phyloP scores from a whole-genome alignment of 2,888 invertebrate species.

The Cyclophora punctaria region DNA sequence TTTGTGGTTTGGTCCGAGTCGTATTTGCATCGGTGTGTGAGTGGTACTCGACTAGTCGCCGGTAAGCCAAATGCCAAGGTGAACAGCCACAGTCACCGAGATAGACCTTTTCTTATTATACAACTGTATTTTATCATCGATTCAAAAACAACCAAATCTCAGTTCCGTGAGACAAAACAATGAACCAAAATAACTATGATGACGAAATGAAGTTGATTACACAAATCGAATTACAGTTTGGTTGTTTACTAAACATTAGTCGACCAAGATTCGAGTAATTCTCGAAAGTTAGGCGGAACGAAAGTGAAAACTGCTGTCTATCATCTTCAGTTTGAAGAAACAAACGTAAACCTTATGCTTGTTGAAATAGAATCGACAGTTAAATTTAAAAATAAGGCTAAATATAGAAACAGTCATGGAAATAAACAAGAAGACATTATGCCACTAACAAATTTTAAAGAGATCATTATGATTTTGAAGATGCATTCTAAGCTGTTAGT shows the following conservation, averaged over 20 bases:
- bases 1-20: too few species aligned
- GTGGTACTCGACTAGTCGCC: constrained; percentile 19
- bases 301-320: constrained; percentile 48
- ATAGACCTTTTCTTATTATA: constrained; percentile 27
- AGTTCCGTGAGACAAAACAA: constrained; percentile 8
- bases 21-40: constrained; percentile 21
- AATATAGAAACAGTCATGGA: constrained; percentile 8
- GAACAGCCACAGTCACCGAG: constrained; percentile 51
- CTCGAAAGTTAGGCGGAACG: constrained; percentile 55
- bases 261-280: constrained; percentile 30
- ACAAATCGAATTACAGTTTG: constrained; percentile 18
- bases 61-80: constrained; percentile 61
- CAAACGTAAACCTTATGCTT: too few species aligned
- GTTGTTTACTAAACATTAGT: constrained; percentile 43
- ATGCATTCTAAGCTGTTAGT: too few species aligned
- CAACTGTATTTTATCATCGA: constrained; percentile 19
- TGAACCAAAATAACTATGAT: constrained; percentile 5
- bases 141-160: constrained; percentile 14
- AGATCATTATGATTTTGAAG: constrained; percentile 2
- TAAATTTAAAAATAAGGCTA: too few species aligned
- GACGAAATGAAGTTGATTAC: constrained; percentile 6
- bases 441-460: not conserved
- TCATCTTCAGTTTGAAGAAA: too few species aligned
- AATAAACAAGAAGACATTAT: constrained; percentile 9
- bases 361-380: too few species aligned